Evolutionary conservation across 2,797 vertebrate genomes (phyloP).

Genomic region (Sebastes elongatus): DNA sequence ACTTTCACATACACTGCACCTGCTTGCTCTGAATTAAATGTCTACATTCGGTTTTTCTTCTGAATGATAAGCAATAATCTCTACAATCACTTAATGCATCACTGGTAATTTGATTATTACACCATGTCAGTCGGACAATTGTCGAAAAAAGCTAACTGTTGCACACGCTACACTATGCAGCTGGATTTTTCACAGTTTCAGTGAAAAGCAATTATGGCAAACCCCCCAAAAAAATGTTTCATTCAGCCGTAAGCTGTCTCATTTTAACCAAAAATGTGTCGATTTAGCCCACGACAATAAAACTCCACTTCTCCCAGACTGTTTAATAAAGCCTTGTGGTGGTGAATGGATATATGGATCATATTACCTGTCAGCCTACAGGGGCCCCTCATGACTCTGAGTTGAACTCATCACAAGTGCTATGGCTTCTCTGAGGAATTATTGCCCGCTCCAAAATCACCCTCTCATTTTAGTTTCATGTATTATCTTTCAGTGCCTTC

Average conservation of each 20-base stretch:
- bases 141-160: neutral
- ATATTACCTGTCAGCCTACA: slow-evolving; percentile 17
- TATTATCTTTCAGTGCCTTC: slow-evolving; percentile 28
- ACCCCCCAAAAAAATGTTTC: neutral
- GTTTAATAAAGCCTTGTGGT: slow-evolving; percentile 25
- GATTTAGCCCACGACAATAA: slow-evolving; percentile 21
- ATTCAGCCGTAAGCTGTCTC: neutral
- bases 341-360: neutral
- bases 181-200: neutral
- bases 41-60: neutral
- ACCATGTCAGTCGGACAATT: neutral
- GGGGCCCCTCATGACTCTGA: slow-evolving; percentile 7
- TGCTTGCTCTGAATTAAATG: neutral
- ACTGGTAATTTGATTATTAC: neutral
- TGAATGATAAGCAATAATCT: neutral
- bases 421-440: slow-evolving; percentile 43
- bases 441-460: slow-evolving; percentile 25
- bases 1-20: neutral
- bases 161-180: neutral
- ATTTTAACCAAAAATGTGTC: neutral
- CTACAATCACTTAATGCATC: neutral
- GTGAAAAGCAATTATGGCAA: neutral
- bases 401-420: slow-evolving; percentile 53
- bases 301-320: slow-evolving; percentile 13
- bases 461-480: slow-evolving; percentile 21